These are phyloP conservation scores for Cephonodes hylas DNA, from an alignment of 2,888 invertebrate species.

Conservation along the genomic window DNA sequence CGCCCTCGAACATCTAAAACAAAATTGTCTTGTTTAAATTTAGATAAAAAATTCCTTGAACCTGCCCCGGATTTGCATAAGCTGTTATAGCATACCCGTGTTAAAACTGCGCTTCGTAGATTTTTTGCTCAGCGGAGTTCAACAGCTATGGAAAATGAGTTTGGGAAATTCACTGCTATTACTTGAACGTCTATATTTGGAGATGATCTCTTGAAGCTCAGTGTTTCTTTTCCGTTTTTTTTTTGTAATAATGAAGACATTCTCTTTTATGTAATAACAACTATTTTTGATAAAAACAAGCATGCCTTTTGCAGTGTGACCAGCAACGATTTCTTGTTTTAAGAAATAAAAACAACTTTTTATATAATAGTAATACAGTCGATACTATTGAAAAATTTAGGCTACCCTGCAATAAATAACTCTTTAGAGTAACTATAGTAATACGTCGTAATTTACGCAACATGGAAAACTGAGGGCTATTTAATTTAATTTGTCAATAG, in stretches of 20 bases:
- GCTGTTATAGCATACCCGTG: constrained; percentile 18
- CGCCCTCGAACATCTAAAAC: constrained; percentile 35
- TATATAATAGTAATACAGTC: too few relatives aligned
- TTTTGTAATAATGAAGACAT: too few relatives aligned
- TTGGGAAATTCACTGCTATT: not conserved
- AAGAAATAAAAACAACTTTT: too few relatives aligned
- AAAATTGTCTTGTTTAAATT: constrained; percentile 40
- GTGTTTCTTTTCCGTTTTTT: not conserved
- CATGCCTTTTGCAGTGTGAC: too few relatives aligned
- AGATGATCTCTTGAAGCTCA: not conserved
- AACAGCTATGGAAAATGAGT: not conserved
- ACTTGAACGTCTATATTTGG: not conserved
- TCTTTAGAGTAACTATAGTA: too few relatives aligned
- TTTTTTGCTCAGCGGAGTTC: not conserved
- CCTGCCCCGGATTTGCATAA: constrained; percentile 44
- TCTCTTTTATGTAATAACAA: too few relatives aligned
- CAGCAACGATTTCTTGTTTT: too few relatives aligned
- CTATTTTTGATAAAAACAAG: too few relatives aligned
- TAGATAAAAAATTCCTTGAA: constrained; percentile 38
- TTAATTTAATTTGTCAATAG: constrained; percentile 2
- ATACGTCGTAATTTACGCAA: too few relatives aligned
- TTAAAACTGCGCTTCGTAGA: not conserved
- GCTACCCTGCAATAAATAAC: too few relatives aligned
- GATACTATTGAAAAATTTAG: too few relatives aligned
- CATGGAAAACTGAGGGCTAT: not conserved